Conservation (phyloP, 1,140 invertebrate genomes). For the Lerema accius region DNA sequence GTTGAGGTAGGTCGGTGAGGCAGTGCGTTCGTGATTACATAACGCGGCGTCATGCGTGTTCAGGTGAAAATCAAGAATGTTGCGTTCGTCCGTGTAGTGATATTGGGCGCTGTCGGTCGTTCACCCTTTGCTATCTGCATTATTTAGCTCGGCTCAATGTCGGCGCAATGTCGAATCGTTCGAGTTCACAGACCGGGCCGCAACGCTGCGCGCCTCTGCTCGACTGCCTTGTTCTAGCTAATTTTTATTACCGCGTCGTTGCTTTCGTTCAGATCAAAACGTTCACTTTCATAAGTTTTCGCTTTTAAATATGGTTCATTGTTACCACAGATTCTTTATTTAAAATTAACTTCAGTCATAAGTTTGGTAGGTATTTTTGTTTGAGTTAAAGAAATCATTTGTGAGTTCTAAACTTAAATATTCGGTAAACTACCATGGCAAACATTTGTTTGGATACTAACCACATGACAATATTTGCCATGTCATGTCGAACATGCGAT, state of each 20-base stretch:
- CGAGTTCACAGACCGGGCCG: constrained; percentile 72
- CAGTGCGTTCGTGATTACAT: constrained; percentile 46
- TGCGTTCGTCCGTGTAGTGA: constrained; percentile 63
- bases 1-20: constrained; percentile 49
- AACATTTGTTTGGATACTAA: background rate
- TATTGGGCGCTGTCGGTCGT: constrained; percentile 76
- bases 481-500: constrained; percentile 1
- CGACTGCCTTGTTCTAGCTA: constrained; percentile 61
- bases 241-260: constrained; percentile 46
- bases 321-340: background rate
- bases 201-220: constrained; percentile 57
- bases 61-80: constrained; percentile 55
- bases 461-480: constrained; percentile 1
- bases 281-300: background rate
- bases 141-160: constrained; percentile 77
- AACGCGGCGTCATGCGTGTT: constrained; percentile 49
- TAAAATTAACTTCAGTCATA: no score
- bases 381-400: no score
- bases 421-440: background rate
- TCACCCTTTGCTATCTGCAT: constrained; percentile 72
- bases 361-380: no score
- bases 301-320: background rate
- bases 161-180: constrained; percentile 75
- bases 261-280: constrained; percentile 1
- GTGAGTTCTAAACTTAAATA: background rate